A percentile compares a stretch with the other conserved stretches of the same genome.
phyloP scores from a whole-genome alignment of 1,140 invertebrate species.

The Apis laboriosa region DNA sequence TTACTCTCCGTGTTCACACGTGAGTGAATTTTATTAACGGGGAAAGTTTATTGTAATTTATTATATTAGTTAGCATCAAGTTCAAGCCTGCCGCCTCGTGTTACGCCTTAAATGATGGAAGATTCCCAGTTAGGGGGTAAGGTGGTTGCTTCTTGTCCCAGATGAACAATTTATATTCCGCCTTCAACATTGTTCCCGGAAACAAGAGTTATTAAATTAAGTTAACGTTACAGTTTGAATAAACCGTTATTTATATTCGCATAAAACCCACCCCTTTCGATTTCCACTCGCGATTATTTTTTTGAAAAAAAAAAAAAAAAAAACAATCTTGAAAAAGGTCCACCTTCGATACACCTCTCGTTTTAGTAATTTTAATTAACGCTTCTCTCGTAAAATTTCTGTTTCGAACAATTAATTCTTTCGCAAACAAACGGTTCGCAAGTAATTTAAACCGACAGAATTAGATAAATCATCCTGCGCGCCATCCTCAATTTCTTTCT shows the following conservation, averaged over 20 bases:
- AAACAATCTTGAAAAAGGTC: no score
- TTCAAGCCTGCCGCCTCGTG: not conserved
- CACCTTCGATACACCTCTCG: no score
- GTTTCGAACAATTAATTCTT: no score
- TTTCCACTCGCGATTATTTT: no score
- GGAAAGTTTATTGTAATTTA: conserved; percentile 11
- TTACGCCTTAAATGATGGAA: conserved; percentile 15
- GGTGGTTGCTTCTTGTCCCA: not conserved
- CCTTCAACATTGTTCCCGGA: not conserved
- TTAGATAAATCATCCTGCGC: no score
- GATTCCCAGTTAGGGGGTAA: not conserved
- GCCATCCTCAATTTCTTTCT: no score
- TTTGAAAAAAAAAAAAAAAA: no score
- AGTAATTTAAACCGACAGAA: no score
- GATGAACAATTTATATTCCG: conserved; percentile 12
- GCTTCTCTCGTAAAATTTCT: no score
- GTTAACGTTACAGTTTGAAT: not conserved
- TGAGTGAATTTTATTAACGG: not conserved
- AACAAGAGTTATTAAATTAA: not conserved
- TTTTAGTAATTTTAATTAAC: no score
- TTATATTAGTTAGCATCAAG: conserved; percentile 18
- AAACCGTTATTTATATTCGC: not conserved
- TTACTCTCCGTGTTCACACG: not conserved
- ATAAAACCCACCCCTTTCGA: no score
- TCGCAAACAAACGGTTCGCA: no score